Evolutionary conservation across 2,113 vertebrate genomes (phyloP), one percentile per base, ranked within the genome.

Genomic region (human (Homo sapiens)): DNA sequence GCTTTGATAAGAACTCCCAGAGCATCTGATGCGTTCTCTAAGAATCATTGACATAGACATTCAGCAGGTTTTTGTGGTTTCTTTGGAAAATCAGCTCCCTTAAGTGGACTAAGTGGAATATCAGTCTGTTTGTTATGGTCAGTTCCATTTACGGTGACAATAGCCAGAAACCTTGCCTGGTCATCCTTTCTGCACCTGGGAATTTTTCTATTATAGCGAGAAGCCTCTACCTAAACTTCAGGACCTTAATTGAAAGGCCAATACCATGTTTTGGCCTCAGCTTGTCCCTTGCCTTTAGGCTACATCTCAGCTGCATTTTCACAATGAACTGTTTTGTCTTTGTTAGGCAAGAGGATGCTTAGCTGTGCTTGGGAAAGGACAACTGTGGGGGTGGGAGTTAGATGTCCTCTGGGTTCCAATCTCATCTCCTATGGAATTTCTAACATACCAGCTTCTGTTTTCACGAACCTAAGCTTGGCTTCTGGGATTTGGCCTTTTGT

Each of bases 281-380:
- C 73, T 92, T 91, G 89, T 45, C 78, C 72, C n/a, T 88, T 80
- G 61, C 38, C 93, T 45, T 64, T 78, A 48, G 87, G 23, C 89
- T 80, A 10, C 35, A 30, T 79, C 57, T 87, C 55, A 59, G 13
- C 57, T 84, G 35, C 4, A 0, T 73, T 70, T 75, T 72, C 23
- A 92, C 89, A 90, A 6, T 16, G 22, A 50, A 8, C 45, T 35
- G 14, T 25, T 32, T 73, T 95, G 87, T 76, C 57, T 48, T 30
- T 45, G 40, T 89, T 73, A 43, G 55, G 40, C 40, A 52, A 61
- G 73, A 38, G 8, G 22, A 10, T 20, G 27, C 79, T 59, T 72
- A n/a, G 78, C 43, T 25, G 72, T 43, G n/a, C 75, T 94, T 70
- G 32, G 52, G 73, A 59, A 95, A 43, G 78, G 81, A n/a, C 61